Base-by-base conservation (phyloP, 2,888 invertebrate genomes). In the Drosophila hamatofila region DNA sequence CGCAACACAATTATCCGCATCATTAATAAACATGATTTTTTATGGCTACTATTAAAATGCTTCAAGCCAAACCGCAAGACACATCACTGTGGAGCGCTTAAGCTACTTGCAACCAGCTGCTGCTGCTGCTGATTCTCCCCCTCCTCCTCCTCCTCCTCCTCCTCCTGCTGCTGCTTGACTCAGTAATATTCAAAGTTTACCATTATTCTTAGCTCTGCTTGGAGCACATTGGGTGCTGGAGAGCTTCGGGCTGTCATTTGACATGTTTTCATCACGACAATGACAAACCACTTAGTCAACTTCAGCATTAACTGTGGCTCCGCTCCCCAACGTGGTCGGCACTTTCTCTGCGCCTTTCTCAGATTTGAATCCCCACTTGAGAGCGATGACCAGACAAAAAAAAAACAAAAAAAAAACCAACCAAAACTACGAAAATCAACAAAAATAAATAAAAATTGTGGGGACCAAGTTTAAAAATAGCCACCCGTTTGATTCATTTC, bases 301-400 rank as follows among this genome's bases (percentile, higher is more conserved):
- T 79, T 65, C 52, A 65, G 42, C 48, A 51, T 48, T 44, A 63
- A 33, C 49, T 68, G 54, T 42, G 64, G 64, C 54, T 64, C n/a
- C 52, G 64, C 54, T 64, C 21, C 52, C n/a, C 48, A 60, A 37
- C 37, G 51, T 27, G 30, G 42, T 35, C 23, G 58, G 69, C 71
- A 83, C 83, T 83, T 86, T 83, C 83, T 86, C 83, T 75, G 72
- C 65, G 67, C 73, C 83, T 86, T 86, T 86, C 77, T 68, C 72
- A 67, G 49, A 67, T 63, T 69, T 58, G 52, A 77, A 75, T 79
- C 65, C 67, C 42, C 75, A 82, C 76, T 86, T 63, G 78, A 86
- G 80, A 69, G 84, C 81, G 81, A 86, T 87, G 82, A 80, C 81
- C 84, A 84, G 68, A 55, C 64, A 70, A 70, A 80, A 81, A 73